These are phyloP conservation scores for Turdus rufiventris DNA, from an alignment of 2,113 vertebrate species.

Conservation along the genomic window DNA sequence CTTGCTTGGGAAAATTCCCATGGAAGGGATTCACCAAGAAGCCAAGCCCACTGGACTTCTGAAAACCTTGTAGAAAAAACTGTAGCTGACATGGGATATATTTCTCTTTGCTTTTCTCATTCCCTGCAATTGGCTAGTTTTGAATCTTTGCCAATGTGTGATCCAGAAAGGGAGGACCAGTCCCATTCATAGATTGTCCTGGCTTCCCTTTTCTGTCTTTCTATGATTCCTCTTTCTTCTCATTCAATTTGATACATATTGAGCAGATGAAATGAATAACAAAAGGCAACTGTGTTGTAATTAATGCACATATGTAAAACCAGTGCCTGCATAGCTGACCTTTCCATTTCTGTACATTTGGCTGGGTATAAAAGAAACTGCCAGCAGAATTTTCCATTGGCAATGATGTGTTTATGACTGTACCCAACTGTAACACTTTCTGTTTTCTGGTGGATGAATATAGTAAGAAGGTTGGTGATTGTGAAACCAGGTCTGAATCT, in stretches of 20 bases:
- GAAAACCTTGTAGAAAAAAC: neutral
- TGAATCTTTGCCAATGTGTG: neutral
- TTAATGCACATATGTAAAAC: conserved; percentile 72
- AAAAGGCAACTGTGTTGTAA: conserved; percentile 56
- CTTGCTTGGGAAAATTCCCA: neutral
- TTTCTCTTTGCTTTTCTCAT: neutral
- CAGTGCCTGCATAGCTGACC: conserved; percentile 63
- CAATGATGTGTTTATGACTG: conserved; percentile 62
- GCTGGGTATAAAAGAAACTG: conserved; percentile 57
- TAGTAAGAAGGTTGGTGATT: neutral
- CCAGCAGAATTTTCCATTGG: conserved; percentile 57
- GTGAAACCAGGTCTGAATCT: conserved; percentile 19
- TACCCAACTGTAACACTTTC: conserved; percentile 11
- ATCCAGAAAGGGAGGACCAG: neutral
- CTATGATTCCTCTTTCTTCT: conserved; percentile 6
- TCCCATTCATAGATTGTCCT: neutral
- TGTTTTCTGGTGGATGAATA: conserved; percentile 21
- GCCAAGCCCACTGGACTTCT: neutral
- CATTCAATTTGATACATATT: conserved; percentile 42
- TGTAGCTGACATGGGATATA: neutral
- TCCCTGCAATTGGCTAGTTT: neutral
- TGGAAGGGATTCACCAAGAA: neutral
- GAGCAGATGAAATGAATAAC: conserved; percentile 32
- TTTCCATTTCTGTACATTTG: conserved; percentile 70
- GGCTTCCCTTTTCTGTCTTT: neutral